Evolutionary conservation across 2,113 vertebrate species (phyloP), one percentile per base, ranked within the genome.

Genomic region (Lethenteron reissneri): DNA sequence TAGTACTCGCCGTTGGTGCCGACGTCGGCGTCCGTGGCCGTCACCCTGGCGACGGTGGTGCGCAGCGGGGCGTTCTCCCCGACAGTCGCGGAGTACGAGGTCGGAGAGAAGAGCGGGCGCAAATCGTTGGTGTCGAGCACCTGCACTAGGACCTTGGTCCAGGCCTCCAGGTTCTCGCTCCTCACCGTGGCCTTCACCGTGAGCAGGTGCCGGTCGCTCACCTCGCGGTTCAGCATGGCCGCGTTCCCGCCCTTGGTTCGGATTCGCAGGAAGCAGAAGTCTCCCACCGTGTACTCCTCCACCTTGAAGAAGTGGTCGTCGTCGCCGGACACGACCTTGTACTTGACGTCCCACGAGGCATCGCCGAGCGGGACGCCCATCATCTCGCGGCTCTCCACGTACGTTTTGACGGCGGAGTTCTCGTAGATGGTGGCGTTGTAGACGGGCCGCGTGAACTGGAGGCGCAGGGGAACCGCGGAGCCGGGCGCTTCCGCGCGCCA

Each of bases 1-100:
- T 99, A 99, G 82, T 97, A 99, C 78, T 97, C 91, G 70, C 94
- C 94, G 56, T 99, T 99, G 75, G 92, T 95, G 74, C 92, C 94
- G 11, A 92, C 90, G 74, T 99, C 94, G 0, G 94, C 94, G 73
- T 99, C 94, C 2, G 94, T 99, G n/a, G 94, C 94, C 0, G 92
- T 99, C 73, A 99, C 94, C 76, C 94, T 92, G 75, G 94, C 92
- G 62, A 99, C 92, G 70, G 91, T 99, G 79, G 91, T 94, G 81
- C 94, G 87, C 73, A 95, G 80, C 14, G 92, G 88, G 72, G 92
- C 95, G 81, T 86, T 95, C 80, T 99, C 94, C 2, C 86, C 84
- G 71, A 97, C 87, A 0, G 89, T 96, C 70, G 95, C 88, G 0
- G 92, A 99, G 77, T 97, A 99, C 0, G 92, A 96, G 10, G 94